A percentile compares a stretch with the other conserved stretches of the same genome.
phyloP scores from a whole-genome alignment of 53 echinoderm and acorn worm genomes.

The Patiria pectinifera region DNA sequence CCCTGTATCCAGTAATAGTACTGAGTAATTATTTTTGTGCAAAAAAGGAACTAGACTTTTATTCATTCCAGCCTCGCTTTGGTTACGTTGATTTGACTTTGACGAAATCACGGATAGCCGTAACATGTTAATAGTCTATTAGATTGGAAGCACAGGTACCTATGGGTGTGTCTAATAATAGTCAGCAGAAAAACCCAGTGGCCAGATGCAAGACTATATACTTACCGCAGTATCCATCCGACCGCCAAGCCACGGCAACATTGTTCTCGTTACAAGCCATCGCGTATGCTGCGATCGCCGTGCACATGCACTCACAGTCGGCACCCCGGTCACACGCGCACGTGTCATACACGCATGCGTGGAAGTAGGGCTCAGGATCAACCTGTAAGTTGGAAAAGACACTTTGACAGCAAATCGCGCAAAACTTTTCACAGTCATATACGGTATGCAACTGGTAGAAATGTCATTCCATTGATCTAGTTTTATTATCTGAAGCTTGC shows the following conservation, averaged over 20 bases:
- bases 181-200: not conserved
- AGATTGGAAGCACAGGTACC: too few species aligned
- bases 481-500: too few species aligned
- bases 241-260: conserved; percentile 78
- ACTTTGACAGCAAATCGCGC: not conserved
- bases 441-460: too few species aligned
- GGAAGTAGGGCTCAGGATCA: conserved; percentile 77
- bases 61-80: too few species aligned
- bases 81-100: too few species aligned
- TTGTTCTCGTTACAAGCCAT: conserved; percentile 67
- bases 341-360: conserved; percentile 81
- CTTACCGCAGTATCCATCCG: conserved; percentile 88
- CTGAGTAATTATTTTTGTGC: too few species aligned
- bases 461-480: too few species aligned
- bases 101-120: too few species aligned
- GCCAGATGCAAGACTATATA: not conserved
- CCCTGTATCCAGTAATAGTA: too few species aligned
- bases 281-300: conserved; percentile 81
- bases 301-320: conserved; percentile 97
- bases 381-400: conserved; percentile 65
- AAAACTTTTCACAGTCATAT: too few species aligned
- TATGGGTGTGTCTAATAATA: not conserved
- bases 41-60: too few species aligned
- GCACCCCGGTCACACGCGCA: conserved; percentile 90
- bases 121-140: too few species aligned